A percentile compares a stretch with the other conserved stretches of the same genome.
Evolutionary conservation across 2,797 vertebrate genomes (phyloP).

Genomic region (Hippoglossus hippoglossus): DNA sequence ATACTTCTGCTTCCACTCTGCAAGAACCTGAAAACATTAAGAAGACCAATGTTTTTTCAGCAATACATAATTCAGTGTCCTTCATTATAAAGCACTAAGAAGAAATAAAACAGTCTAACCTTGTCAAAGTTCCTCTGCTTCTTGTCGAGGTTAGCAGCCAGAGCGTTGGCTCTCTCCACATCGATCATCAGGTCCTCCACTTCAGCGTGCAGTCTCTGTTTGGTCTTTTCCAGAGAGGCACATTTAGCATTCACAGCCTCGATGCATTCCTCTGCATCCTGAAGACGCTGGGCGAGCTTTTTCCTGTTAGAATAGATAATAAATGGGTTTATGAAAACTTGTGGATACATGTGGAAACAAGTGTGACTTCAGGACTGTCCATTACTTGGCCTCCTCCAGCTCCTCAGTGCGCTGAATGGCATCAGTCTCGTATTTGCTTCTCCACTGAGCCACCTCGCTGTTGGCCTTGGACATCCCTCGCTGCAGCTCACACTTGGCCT

Average conservation of each 20-base stretch:
- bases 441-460: constrained; percentile 90
- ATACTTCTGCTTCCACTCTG: constrained; percentile 89
- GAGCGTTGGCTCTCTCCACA: constrained; percentile 86
- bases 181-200: constrained; percentile 90
- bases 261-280: constrained; percentile 88
- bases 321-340: background rate
- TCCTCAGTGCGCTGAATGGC: constrained; percentile 90
- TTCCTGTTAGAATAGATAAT: constrained; percentile 78
- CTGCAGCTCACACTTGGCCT: constrained; percentile 88
- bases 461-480: constrained; percentile 88
- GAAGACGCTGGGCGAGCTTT: constrained; percentile 88
- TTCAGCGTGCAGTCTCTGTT: constrained; percentile 88
- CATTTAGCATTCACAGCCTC: constrained; percentile 90
- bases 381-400: constrained; percentile 87
- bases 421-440: constrained; percentile 89
- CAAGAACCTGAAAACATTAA: constrained; percentile 68
- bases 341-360: background rate
- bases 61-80: background rate
- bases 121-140: constrained; percentile 87
- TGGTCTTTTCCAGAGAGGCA: constrained; percentile 86
- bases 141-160: constrained; percentile 74
- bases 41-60: background rate
- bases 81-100: background rate
- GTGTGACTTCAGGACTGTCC: background rate
- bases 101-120: constrained; percentile 56